Evolutionary conservation across 30 jellyfish, hydroid and myxozoan genomes (phyloP), one percentile per base, ranked within the genome.

Genomic region (Chironex yamaguchii): DNA sequence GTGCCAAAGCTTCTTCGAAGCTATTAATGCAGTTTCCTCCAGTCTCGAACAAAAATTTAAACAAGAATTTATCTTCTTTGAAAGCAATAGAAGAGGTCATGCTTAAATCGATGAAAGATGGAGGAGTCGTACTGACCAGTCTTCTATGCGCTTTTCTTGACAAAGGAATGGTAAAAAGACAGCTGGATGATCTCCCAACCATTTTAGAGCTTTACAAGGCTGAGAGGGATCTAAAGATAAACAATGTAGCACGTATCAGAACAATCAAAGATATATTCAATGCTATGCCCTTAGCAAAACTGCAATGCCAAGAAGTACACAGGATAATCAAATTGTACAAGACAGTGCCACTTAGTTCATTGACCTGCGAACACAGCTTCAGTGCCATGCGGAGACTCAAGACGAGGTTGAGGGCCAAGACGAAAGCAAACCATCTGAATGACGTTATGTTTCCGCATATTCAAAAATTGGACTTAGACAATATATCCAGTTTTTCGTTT

Each of bases 361-460:
- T 32, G 25, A n/a, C 85, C 65, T 81, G 92, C 68, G 85, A 81
- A 85, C 85, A 85, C 52, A 65, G 78, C 51, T 81, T 81, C 42
- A 81, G 84, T 76, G 92, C 85, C 66, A 81, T 81, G 92, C 33
- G 85, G 21, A 84, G 92, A 21, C 81, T 66, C 51, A 81, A 78
- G 62, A 78, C 81, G 9, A 53, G 89, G 36, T 51, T 78, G 29
- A 24, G 82, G 24, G 82, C 82, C 22, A 3, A 36, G 23, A 53
- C 89, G 22, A 80, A 80, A 12, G 89, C 81, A 53, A 78, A 78
- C 23, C 89, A 30, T 54, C 53, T 78, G 36, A 78, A 78, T 50
- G 51, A 79, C 81, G 65, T 79, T 72, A 79, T 79, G 82, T 79
- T 79, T 62, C 82, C 82, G 0, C 63, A 63, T 29, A 79, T 79